Evolutionary conservation across 2,888 invertebrate genomes (phyloP).

Genomic region (Parapristionchus giblindavisi): DNA sequence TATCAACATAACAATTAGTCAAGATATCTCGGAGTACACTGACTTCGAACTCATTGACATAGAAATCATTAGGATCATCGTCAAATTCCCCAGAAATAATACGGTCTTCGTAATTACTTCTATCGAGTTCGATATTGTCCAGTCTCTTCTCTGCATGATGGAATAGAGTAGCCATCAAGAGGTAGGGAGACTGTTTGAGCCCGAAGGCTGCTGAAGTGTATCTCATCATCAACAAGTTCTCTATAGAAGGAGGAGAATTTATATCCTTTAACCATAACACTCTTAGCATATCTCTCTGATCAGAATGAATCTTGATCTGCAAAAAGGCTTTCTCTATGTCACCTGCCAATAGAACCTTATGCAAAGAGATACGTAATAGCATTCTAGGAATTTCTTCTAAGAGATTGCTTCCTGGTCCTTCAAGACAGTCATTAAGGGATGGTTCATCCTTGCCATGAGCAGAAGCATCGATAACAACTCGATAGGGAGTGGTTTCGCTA

Average conservation of each 20-base stretch:
- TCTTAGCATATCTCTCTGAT: conserved; percentile 6
- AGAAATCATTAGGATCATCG: background rate
- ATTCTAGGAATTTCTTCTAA: background rate
- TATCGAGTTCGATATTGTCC: background rate
- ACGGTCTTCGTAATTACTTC: too few relatives aligned
- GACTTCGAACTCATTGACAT: background rate
- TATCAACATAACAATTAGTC: background rate
- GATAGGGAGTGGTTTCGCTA: too few relatives aligned
- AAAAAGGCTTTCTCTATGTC: conserved; percentile 18
- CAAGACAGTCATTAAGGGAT: too few relatives aligned
- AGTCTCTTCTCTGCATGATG: background rate
- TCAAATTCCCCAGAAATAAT: too few relatives aligned
- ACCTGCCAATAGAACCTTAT: background rate
- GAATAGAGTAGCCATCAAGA: background rate
- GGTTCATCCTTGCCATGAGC: too few relatives aligned
- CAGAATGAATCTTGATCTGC: background rate
- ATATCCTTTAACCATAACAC: conserved; percentile 9
- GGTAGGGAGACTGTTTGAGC: background rate
- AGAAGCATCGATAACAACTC: too few relatives aligned
- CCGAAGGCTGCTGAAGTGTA: background rate
- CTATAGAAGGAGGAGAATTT: background rate
- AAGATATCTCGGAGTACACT: background rate
- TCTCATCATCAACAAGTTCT: background rate
- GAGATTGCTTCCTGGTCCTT: too few relatives aligned
- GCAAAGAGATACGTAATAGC: background rate